A percentile compares a stretch with the other conserved stretches of the same genome.
Conservation (phyloP, 2,797 vertebrate genomes). For the Halcyon chelicuti region DNA sequence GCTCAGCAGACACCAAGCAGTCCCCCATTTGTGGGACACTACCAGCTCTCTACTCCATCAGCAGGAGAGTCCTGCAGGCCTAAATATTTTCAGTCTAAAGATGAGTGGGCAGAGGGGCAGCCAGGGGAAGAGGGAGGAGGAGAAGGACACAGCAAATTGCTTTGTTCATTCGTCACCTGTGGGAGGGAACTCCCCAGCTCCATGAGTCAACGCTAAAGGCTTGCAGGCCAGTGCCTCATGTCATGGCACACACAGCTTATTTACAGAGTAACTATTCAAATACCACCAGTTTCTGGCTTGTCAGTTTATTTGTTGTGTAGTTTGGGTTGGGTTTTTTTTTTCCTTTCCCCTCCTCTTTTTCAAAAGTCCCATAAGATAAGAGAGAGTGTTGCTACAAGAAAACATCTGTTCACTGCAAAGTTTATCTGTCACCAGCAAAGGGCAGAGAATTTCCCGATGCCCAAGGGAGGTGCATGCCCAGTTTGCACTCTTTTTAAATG, state of each 20-base stretch:
- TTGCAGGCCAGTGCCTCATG: not conserved
- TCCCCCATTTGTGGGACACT: not conserved
- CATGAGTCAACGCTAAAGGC: not conserved
- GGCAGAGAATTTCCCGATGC: not conserved
- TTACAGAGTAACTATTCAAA: not conserved
- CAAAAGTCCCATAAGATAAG: not conserved
- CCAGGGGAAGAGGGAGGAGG: not conserved
- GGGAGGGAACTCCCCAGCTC: not conserved
- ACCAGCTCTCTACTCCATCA: not conserved
- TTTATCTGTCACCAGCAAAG: not conserved
- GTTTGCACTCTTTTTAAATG: not conserved
- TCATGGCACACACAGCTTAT: not conserved
- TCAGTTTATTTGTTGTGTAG: not conserved
- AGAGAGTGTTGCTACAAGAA: not conserved
- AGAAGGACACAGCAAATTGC: not conserved
- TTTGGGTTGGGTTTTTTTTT: too few species aligned
- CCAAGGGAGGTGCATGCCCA: not conserved
- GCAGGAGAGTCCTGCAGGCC: not conserved
- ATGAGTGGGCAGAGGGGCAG: not conserved
- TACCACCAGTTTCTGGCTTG: not conserved
- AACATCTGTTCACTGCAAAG: not conserved
- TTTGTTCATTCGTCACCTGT: not conserved
- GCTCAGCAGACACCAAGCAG: accelerated
- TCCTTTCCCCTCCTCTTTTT: accelerated
- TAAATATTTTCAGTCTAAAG: not conserved